Evolutionary conservation across 1,140 invertebrate species (phyloP), one percentile per base, ranked within the genome.

Genomic region (Papilio glaucus): DNA sequence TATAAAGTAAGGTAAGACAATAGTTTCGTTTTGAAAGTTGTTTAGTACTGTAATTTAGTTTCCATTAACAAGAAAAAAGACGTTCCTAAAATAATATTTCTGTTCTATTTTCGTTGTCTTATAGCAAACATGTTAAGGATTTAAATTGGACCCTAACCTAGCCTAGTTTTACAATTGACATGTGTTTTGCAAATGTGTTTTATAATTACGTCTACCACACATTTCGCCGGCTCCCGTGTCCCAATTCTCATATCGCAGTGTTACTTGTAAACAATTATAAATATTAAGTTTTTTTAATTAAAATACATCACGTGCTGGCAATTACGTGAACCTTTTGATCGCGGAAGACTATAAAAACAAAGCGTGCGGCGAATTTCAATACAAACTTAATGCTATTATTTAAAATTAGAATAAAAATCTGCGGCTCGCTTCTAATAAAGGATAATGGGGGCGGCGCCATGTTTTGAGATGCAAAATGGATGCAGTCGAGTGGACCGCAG

Each of bases 391-490:
- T 69, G 76, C 72, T 72, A 76, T 77, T 79, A 73, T 69, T 76
- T 77, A 62, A 80, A 78, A 78, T 83, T 81, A 77, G 72, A 79
- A 78, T 73, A 79, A 83, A 77, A 77, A 73, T 72, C 42, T 68
- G 70, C 65, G 67, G 45, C 42, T 24, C 26, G 24, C 72, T 77
- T 80, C 77, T 78, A 75, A 78, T 80, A 76, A 77, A 77, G 72
- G 72, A 76, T 78, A 78, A 78, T 78, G 75, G 74, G 29, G 57
- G 62, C 37, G 65, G 39, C 62, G 74, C 74, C 72, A 80, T 71
- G 72, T 75, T 79, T 82, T 77, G 71, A 72, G 71, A 82, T 82
- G 81, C 81, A 81, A 85, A 86, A 78, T 72, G 74, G 73, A 78
- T 83, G 81, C 78, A 81, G 78, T 77, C 75, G 75, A 85, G 80